Percentiles rank a stretch among this genome's conserved stretches.
Conservation (phyloP, 2,797 vertebrate species). For the Sebastes melanostomus region DNA sequence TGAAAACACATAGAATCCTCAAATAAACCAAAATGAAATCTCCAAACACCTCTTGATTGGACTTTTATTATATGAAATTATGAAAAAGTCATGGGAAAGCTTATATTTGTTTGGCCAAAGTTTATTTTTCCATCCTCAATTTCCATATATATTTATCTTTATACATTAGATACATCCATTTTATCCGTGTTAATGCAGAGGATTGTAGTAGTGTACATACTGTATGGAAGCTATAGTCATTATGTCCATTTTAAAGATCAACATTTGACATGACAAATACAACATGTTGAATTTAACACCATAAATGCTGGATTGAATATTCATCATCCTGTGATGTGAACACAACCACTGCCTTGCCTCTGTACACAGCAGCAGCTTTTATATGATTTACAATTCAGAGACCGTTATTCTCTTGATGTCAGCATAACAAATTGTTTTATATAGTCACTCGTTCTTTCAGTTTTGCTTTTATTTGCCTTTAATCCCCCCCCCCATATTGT, state of each 20-base stretch:
- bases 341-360: neutral
- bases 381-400: conserved; percentile 21
- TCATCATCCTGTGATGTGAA: neutral
- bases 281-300: neutral
- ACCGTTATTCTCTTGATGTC: neutral
- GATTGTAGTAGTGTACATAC: neutral
- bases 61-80: neutral
- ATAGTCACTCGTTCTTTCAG: neutral
- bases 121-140: conserved; percentile 4
- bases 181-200: neutral
- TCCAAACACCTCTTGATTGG: neutral
- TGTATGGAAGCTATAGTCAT: neutral
- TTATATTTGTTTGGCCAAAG: neutral
- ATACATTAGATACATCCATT: neutral
- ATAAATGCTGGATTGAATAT: neutral
- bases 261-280: neutral
- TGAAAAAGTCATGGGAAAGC: neutral
- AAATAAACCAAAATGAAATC: neutral
- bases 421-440: conserved; percentile 13
- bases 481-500: conserved; percentile 10
- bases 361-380: conserved; percentile 23
- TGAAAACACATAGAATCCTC: neutral
- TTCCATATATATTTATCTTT: neutral
- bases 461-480: conserved; percentile 27
- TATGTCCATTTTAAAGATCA: neutral